Evolutionary conservation across 2,113 vertebrate genomes (phyloP).

Genomic region (Phylloscopus whistleri): DNA sequence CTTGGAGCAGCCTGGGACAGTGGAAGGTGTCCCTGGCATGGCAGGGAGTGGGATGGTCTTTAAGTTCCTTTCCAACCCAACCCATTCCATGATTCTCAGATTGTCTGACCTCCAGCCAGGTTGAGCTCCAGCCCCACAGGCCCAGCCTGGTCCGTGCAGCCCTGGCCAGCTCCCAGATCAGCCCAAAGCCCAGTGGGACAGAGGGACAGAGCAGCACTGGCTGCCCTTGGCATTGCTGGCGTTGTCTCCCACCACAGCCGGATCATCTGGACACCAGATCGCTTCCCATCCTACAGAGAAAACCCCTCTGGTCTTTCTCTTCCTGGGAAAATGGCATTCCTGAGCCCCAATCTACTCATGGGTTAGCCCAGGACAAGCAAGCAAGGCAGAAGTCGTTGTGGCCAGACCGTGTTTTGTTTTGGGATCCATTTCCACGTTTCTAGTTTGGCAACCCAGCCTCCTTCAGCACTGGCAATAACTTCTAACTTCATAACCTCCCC

Average conservation of each 20-base stretch:
- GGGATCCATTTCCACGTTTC: not conserved
- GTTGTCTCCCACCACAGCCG: not conserved
- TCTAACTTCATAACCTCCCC: not conserved
- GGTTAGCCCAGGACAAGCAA: not conserved
- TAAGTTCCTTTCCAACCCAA: not conserved
- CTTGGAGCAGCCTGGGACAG: too few relatives aligned
- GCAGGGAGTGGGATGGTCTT: accelerated
- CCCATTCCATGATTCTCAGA: not conserved
- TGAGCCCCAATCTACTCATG: not conserved
- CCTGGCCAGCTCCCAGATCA: not conserved
- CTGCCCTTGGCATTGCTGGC: not conserved
- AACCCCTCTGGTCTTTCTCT: not conserved
- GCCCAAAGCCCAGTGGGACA: not conserved
- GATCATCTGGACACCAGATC: not conserved
- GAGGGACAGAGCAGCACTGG: not conserved
- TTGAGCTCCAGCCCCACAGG: not conserved
- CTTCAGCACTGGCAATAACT: not conserved
- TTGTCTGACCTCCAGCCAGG: not conserved
- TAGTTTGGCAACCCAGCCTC: not conserved
- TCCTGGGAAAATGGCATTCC: not conserved
- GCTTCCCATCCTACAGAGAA: not conserved
- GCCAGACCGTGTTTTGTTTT: not conserved
- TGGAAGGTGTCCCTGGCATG: not conserved
- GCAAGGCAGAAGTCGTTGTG: accelerated
- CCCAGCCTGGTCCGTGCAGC: not conserved